Percentiles rank a stretch among this genome's conserved stretches.
These are phyloP conservation scores for Hephaestus fuliginosus DNA, from an alignment of 2,797 vertebrate species.

Conservation along the genomic window DNA sequence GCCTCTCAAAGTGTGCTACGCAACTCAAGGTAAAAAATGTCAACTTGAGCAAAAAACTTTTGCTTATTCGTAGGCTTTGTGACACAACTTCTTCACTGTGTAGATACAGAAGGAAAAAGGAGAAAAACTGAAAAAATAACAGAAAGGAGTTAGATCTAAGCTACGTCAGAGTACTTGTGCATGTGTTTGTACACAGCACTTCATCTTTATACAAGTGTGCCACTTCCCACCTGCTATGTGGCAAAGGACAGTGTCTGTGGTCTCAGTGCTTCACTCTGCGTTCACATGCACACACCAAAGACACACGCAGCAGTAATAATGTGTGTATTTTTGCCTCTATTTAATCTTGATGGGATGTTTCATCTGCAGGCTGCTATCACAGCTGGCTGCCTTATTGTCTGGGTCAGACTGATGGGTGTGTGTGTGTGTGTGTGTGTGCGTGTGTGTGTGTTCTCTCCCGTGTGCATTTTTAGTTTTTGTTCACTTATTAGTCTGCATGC, in stretches of 20 bases:
- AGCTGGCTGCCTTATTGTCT: constrained; percentile 96
- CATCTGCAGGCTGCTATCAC: constrained; percentile 97
- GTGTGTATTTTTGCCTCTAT: constrained; percentile 87
- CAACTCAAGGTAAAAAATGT: background rate
- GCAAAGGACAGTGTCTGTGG: constrained; percentile 23
- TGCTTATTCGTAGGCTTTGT: background rate
- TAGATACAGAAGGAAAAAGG: background rate
- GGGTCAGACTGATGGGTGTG: constrained; percentile 91
- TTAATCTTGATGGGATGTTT: constrained; percentile 95
- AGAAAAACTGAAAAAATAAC: background rate
- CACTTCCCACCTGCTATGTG: constrained; percentile 47
- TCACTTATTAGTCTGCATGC: constrained; percentile 6
- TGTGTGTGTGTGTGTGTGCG: constrained; percentile 82
- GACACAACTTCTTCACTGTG: background rate
- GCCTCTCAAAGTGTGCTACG: background rate
- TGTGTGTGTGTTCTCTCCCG: constrained; percentile 5
- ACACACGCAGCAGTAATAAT: constrained; percentile 72
- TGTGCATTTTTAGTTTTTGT: constrained; percentile 2
- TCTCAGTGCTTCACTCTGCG: constrained; percentile 29
- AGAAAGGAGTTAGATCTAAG: no score
- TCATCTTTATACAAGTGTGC: constrained; percentile 43
- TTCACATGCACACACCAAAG: constrained; percentile 27
- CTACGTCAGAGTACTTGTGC: background rate
- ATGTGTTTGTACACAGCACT: constrained; percentile 23
- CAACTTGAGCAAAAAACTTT: background rate